These are phyloP conservation scores for Puma concolor DNA, from an alignment of 2,113 vertebrate genomes.

Conservation along the genomic window DNA sequence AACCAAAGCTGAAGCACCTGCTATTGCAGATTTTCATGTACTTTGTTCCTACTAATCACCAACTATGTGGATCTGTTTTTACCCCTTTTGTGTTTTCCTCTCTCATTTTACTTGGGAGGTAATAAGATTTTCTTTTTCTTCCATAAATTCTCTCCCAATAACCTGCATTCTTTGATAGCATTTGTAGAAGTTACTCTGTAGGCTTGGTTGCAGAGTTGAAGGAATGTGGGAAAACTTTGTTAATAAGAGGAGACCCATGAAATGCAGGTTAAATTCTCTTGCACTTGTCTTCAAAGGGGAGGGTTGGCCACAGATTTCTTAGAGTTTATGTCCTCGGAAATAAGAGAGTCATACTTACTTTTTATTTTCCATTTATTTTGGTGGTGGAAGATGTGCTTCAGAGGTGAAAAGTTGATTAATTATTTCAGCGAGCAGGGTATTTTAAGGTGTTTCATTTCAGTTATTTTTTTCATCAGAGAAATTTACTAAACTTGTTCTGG, in stretches of 20 bases:
- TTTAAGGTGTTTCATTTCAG: background rate
- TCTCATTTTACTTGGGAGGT: constrained; percentile 2
- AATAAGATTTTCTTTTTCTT: background rate
- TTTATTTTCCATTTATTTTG: background rate
- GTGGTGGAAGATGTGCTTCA: background rate
- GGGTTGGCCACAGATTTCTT: background rate
- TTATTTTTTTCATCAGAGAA: constrained; percentile 37
- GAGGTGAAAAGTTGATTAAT: constrained; percentile 3
- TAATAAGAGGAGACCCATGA: background rate
- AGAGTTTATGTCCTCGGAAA: background rate
- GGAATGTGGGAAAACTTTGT: background rate
- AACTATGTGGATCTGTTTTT: background rate
- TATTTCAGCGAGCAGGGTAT: constrained; percentile 2
- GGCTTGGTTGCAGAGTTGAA: background rate
- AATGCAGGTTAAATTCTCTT: background rate
- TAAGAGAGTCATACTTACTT: background rate
- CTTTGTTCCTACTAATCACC: background rate
- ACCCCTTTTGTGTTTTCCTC: background rate
- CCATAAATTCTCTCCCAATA: background rate
- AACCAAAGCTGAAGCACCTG: background rate
- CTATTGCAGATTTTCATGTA: background rate
- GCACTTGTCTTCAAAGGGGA: background rate
- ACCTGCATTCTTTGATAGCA: background rate
- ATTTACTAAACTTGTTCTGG: background rate
- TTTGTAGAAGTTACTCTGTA: constrained; percentile 25